A percentile compares a stretch with the other conserved stretches of the same genome.
Evolutionary conservation across 2,888 invertebrate species (phyloP).

Genomic region (Graphium colonna): DNA sequence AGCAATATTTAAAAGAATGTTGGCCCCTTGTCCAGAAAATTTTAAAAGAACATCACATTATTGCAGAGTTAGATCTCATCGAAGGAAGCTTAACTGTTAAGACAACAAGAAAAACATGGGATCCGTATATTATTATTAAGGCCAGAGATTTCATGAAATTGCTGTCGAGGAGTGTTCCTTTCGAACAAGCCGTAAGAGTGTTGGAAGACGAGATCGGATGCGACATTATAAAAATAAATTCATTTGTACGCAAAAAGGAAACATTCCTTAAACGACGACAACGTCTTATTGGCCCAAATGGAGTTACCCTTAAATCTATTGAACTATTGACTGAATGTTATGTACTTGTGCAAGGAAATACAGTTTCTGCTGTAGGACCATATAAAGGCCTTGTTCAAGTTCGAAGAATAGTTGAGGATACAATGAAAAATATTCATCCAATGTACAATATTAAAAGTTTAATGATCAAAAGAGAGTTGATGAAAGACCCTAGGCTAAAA

Average conservation of each 20-base stretch:
- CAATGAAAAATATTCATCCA: constrained; percentile 99
- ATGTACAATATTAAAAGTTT: constrained; percentile 98
- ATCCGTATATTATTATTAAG: constrained; percentile 97
- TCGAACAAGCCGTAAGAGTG: constrained; percentile 94
- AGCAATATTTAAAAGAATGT: constrained; percentile 95
- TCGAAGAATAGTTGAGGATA: constrained; percentile 94
- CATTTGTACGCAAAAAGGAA: constrained; percentile 92
- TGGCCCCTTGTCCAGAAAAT: constrained; percentile 97
- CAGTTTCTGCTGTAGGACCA: constrained; percentile 97
- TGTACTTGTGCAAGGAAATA: constrained; percentile 97
- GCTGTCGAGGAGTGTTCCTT: constrained; percentile 96
- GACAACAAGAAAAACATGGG: constrained; percentile 98
- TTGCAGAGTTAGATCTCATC: constrained; percentile 93
- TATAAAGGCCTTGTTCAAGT: constrained; percentile 94
- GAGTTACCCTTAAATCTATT: constrained; percentile 98
- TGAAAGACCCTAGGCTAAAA: constrained; percentile 94
- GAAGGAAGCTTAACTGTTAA: constrained; percentile 97
- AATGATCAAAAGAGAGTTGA: constrained; percentile 97
- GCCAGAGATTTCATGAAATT: constrained; percentile 97
- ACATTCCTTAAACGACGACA: constrained; percentile 97
- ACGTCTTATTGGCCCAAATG: constrained; percentile 96
- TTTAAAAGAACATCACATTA: constrained; percentile 87
- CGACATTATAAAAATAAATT: constrained; percentile 98
- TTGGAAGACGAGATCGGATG: constrained; percentile 94
- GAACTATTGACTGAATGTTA: constrained; percentile 98